phyloP scores from a whole-genome alignment of 2,797 vertebrate genomes.

The Pangasius djambal region DNA sequence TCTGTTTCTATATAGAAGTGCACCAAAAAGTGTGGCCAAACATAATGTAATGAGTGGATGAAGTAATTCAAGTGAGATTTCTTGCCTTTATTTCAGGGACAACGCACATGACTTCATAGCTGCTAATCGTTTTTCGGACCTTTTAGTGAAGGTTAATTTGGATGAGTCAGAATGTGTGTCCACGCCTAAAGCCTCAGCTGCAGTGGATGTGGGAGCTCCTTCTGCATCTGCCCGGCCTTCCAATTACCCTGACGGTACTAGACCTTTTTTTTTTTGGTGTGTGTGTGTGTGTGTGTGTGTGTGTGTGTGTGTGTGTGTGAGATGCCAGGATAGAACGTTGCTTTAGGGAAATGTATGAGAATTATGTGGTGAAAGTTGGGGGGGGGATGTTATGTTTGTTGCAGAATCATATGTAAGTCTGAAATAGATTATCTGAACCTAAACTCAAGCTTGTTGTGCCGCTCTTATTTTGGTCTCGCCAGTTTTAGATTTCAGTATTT shows the following conservation, averaged over 20 bases:
- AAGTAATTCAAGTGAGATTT: background rate
- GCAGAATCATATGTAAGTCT: background rate
- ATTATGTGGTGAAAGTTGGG: background rate
- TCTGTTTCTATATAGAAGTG: too few species aligned
- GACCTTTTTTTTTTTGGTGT: background rate
- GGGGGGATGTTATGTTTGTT: background rate
- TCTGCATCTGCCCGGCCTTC: conserved; percentile 16
- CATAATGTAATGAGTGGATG: background rate
- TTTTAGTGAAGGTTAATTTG: conserved; percentile 71
- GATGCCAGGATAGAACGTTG: background rate
- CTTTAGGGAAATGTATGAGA: background rate
- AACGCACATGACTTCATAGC: conserved; percentile 74
- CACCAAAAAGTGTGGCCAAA: background rate
- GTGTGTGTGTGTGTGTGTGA: too few species aligned
- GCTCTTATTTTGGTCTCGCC: background rate
- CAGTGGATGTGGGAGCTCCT: background rate
- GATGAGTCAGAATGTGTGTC: conserved; percentile 65
- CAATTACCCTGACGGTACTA: conserved; percentile 46
- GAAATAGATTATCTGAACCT: background rate
- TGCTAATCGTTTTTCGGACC: conserved; percentile 70
- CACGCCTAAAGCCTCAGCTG: conserved; percentile 47
- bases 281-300: too few species aligned
- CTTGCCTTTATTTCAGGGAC: conserved; percentile 63
- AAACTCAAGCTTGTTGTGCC: background rate
- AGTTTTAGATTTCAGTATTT: background rate